These are phyloP conservation scores for Emydura subglobosa DNA, from an alignment of 2,113 vertebrate genomes.

Conservation along the genomic window DNA sequence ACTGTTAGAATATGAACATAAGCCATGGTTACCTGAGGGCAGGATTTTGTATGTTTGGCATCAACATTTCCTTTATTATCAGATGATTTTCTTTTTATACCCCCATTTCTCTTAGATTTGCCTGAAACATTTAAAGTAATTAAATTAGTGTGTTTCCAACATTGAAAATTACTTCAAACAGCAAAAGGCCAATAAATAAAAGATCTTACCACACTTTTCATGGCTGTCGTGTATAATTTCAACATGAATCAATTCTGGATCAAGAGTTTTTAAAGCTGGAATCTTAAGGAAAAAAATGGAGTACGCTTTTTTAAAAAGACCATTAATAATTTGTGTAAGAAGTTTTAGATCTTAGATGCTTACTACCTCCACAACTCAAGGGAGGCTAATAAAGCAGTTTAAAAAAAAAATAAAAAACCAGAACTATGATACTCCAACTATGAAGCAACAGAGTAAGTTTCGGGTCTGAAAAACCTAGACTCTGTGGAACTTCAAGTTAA, in stretches of 20 bases:
- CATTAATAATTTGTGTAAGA: not conserved
- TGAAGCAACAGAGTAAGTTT: not conserved
- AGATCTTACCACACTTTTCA: slow-evolving; percentile 78
- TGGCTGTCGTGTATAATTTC: slow-evolving; percentile 81
- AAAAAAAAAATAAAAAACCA: not conserved
- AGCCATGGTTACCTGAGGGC: slow-evolving; percentile 70
- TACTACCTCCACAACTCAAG: not conserved
- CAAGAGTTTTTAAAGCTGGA: slow-evolving; percentile 83
- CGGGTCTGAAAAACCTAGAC: not conserved
- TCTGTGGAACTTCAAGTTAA: not conserved
- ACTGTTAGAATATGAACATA: not conserved
- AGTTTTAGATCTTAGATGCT: not conserved
- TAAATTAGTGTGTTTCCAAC: not conserved
- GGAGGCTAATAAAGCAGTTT: not conserved
- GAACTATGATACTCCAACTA: not conserved
- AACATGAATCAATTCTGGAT: slow-evolving; percentile 84
- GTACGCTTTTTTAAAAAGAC: not conserved
- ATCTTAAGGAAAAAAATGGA: slow-evolving; percentile 76
- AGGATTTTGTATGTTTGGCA: slow-evolving; percentile 76
- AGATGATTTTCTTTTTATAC: slow-evolving; percentile 76
- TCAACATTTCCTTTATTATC: slow-evolving; percentile 64
- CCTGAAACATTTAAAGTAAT: slow-evolving; percentile 63
- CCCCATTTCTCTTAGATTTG: slow-evolving; percentile 70
- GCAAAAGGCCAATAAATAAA: not conserved
- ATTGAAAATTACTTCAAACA: not conserved